Evolutionary conservation across 92 coral and sea anemone genomes (phyloP).

Genomic region (Zoanthus gigantus): DNA sequence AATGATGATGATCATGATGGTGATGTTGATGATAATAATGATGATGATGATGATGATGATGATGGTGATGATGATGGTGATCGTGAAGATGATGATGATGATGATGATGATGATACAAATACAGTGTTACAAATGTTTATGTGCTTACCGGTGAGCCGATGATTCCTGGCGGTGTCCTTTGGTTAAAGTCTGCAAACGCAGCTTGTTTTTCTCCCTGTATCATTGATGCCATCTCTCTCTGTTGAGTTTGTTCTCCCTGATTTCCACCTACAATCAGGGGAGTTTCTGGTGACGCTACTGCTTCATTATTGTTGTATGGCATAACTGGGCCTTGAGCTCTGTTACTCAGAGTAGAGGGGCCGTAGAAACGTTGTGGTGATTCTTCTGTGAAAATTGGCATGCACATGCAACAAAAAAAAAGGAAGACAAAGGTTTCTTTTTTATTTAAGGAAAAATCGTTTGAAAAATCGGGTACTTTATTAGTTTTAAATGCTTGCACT

Average conservation of each 20-base stretch:
- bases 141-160: constrained; percentile 21
- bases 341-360: neutral
- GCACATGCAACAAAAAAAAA: neutral
- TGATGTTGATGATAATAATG: too few species aligned
- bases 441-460: too few species aligned
- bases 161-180: constrained; percentile 17
- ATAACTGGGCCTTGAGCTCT: neutral
- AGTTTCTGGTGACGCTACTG: constrained; percentile 31
- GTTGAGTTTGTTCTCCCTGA: constrained; percentile 23
- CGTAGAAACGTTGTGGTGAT: constrained; percentile 1
- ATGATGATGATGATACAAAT: neutral
- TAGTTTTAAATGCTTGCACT: neutral
- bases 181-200: constrained; percentile 16
- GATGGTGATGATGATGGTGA: too few species aligned
- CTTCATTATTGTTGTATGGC: constrained; percentile 30
- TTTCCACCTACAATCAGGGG: constrained; percentile 26
- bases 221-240: constrained; percentile 18
- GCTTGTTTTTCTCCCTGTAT: constrained; percentile 40
- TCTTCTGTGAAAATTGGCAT: neutral
- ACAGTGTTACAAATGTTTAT: too few species aligned
- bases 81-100: too few species aligned
- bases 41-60: too few species aligned
- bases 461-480: too few species aligned
- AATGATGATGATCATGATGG: too few species aligned
- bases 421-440: neutral